These are phyloP conservation scores for Cataglyphis hispanica DNA, from an alignment of 1,140 invertebrate species.

Conservation along the genomic window DNA sequence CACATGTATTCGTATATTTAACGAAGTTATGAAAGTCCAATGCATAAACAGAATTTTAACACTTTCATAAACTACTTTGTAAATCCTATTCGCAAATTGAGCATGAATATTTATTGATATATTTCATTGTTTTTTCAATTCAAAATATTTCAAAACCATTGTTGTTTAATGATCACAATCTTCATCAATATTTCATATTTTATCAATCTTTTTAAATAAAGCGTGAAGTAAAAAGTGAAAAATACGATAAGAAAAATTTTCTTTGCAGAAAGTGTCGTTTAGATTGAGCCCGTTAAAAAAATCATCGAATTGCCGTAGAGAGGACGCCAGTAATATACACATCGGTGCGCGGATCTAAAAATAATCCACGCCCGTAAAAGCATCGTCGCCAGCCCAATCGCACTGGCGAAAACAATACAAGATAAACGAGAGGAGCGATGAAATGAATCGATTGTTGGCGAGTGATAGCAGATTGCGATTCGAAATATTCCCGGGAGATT, in stretches of 20 bases:
- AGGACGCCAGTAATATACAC: slow-evolving; percentile 21
- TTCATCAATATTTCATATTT: not conserved
- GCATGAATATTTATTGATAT: not conserved
- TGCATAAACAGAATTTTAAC: slow-evolving; percentile 4
- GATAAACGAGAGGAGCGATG: slow-evolving; percentile 46
- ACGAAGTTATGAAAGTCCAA: slow-evolving; percentile 7
- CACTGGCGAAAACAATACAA: slow-evolving; percentile 53
- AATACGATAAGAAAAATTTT: not conserved
- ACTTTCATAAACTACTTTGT: not conserved
- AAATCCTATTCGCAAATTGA: not conserved
- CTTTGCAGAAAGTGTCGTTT: not conserved
- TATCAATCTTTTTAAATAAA: not conserved
- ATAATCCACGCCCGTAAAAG: slow-evolving; percentile 52
- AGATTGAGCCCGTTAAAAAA: not conserved
- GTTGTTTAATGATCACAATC: not conserved
- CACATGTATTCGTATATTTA: not conserved
- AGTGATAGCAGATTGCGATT: slow-evolving; percentile 58
- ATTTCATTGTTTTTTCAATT: not conserved
- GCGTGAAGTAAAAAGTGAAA: not conserved
- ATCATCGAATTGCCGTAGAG: not conserved
- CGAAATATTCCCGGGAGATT: slow-evolving; percentile 51
- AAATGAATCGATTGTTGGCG: slow-evolving; percentile 59
- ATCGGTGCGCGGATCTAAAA: slow-evolving; percentile 36
- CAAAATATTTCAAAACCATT: not conserved
- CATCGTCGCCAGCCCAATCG: slow-evolving; percentile 45